Percentiles rank a stretch among this genome's conserved stretches.
Conservation (phyloP, 2,113 vertebrate species). For the Abramis brama region DNA sequence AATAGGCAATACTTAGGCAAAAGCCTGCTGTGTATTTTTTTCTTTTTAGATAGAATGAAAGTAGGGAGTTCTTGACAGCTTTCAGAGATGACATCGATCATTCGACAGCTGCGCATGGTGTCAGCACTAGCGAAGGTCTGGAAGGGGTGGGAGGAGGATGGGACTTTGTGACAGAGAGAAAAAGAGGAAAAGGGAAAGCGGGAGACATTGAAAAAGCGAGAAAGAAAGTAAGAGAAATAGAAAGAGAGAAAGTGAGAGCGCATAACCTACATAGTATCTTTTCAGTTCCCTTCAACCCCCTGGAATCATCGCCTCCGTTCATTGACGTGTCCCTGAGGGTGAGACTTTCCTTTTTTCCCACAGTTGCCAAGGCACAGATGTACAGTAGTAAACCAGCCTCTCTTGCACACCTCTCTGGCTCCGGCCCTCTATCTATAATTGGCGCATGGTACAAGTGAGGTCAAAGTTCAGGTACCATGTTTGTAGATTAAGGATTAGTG, state of each 20-base stretch:
- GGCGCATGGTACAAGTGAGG: slow-evolving; percentile 56
- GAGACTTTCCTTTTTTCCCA: slow-evolving; percentile 40
- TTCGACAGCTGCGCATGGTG: slow-evolving; percentile 68
- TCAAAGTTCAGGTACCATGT: slow-evolving; percentile 69
- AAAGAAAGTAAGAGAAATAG: neutral
- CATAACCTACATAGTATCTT: slow-evolving; percentile 16
- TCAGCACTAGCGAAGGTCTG: slow-evolving; percentile 56
- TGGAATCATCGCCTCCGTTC: slow-evolving; percentile 69
- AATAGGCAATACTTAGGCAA: slow-evolving; percentile 9
- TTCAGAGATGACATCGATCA: slow-evolving; percentile 72
- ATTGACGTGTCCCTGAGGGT: slow-evolving; percentile 59
- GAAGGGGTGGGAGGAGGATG: slow-evolving; percentile 55
- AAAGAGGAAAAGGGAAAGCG: neutral
- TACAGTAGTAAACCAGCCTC: neutral
- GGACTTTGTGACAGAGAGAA: neutral
- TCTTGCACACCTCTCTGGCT: slow-evolving; percentile 17
- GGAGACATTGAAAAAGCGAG: neutral
- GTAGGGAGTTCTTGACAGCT: slow-evolving; percentile 67
- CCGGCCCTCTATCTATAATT: neutral
- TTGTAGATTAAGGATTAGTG: slow-evolving; percentile 75
- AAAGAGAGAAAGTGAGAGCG: slow-evolving; percentile 19
- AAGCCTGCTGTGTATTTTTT: slow-evolving; percentile 30
- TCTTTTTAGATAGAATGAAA: slow-evolving; percentile 51
- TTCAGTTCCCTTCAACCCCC: neutral
- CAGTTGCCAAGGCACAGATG: slow-evolving; percentile 56